Percentiles rank a stretch among this genome's conserved stretches.
phyloP scores from a whole-genome alignment of 1,140 invertebrate species.

The Oryctes rhinoceros region DNA sequence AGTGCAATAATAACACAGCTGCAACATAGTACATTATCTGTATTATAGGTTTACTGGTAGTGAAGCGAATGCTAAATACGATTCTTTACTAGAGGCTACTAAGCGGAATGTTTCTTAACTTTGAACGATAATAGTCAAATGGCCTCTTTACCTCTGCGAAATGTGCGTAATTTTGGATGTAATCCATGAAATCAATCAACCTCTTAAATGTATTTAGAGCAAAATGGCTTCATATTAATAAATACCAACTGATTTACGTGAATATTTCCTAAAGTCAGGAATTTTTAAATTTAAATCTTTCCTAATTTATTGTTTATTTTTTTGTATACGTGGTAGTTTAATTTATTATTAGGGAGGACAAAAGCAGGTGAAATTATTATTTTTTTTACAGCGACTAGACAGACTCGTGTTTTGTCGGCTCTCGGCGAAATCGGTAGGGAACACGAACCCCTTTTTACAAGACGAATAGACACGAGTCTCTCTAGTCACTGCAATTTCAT shows the following conservation, averaged over 20 bases:
- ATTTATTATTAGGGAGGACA: too few relatives aligned
- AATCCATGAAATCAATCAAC: constrained; percentile 40
- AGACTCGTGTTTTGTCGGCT: too few relatives aligned
- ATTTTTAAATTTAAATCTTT: neutral
- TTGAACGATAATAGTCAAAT: neutral
- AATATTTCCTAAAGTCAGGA: neutral
- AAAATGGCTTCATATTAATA: constrained; percentile 27
- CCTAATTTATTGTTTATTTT: neutral
- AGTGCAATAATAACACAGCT: neutral
- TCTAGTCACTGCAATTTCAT: too few relatives aligned
- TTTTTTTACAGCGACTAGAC: too few relatives aligned
- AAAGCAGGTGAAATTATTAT: too few relatives aligned
- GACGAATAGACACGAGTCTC: too few relatives aligned
- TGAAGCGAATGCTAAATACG: neutral
- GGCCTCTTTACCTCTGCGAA: neutral
- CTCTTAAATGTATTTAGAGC: constrained; percentile 25
- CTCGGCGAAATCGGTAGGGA: too few relatives aligned
- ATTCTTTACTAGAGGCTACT: neutral
- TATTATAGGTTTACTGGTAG: neutral
- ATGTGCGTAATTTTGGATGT: constrained; percentile 25
- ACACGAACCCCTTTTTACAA: too few relatives aligned
- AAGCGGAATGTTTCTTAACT: neutral
- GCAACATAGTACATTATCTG: neutral
- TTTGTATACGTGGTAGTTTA: too few relatives aligned
- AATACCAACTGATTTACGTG: neutral